phyloP scores from a whole-genome alignment of 2,888 invertebrate genomes.

The Dendrolimus houi region DNA sequence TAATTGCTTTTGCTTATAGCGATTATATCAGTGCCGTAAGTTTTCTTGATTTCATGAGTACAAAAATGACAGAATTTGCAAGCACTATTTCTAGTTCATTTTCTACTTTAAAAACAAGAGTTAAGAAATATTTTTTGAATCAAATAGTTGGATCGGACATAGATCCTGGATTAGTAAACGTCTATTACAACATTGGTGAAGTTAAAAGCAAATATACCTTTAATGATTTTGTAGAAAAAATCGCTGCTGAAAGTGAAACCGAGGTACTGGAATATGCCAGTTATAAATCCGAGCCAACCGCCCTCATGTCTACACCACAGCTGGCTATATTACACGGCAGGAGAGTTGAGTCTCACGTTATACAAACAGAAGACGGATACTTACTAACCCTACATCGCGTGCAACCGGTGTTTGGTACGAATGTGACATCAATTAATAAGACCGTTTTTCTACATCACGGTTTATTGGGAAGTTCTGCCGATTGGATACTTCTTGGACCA shows the following conservation, averaged over 20 bases:
- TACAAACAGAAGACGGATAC: conserved; percentile 47
- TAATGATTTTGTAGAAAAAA: conserved; percentile 22
- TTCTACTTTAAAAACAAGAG: conserved; percentile 16
- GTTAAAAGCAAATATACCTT: conserved; percentile 17
- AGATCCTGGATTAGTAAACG: background rate
- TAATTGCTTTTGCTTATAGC: conserved; percentile 7
- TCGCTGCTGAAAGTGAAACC: conserved; percentile 14
- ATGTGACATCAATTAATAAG: conserved; percentile 12
- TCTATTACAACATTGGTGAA: background rate
- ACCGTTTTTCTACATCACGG: conserved; percentile 52
- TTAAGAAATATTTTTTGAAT: conserved; percentile 14
- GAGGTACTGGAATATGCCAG: conserved; percentile 18
- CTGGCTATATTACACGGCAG: conserved; percentile 41
- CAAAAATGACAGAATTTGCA: conserved; percentile 23
- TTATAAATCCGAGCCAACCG: conserved; percentile 27
- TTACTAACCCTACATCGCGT: conserved; percentile 45
- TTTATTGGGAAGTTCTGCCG: conserved; percentile 52
- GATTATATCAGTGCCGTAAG: conserved; percentile 17
- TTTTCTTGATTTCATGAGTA: conserved; percentile 20
- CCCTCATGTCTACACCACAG: conserved; percentile 38
- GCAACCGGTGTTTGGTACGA: conserved; percentile 6
- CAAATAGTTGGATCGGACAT: background rate
- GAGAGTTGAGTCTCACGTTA: conserved; percentile 38
- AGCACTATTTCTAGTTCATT: conserved; percentile 16
- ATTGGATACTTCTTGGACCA: conserved; percentile 55